phyloP scores from a whole-genome alignment of 2,797 vertebrate species.

The Gadopsis marmoratus region DNA sequence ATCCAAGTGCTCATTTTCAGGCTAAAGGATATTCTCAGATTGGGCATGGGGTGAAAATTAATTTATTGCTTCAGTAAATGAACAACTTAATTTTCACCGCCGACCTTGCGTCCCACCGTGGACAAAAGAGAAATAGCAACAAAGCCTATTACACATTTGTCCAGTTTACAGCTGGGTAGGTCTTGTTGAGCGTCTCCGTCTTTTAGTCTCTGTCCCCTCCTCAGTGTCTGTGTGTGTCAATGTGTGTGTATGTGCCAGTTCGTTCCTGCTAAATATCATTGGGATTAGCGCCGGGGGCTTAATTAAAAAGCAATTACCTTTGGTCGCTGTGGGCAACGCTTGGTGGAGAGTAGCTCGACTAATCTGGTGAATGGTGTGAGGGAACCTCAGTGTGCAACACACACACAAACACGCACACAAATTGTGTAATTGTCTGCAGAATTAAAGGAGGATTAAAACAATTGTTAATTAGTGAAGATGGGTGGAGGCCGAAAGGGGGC shows the following conservation, averaged over 20 bases:
- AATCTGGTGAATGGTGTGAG: slow-evolving; percentile 68
- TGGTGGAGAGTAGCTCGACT: slow-evolving; percentile 64
- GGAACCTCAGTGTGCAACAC: slow-evolving; percentile 57
- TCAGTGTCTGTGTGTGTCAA: slow-evolving; percentile 27
- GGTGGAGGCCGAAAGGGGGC: slow-evolving; percentile 32
- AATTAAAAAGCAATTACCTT: slow-evolving; percentile 87
- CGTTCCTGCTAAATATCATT: slow-evolving; percentile 79
- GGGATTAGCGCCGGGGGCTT: slow-evolving; percentile 82
- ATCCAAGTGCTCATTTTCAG: slow-evolving; percentile 56
- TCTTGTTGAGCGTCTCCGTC: slow-evolving; percentile 56
- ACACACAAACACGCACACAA: slow-evolving; percentile 39
- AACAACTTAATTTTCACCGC: slow-evolving; percentile 53
- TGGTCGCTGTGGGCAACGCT: slow-evolving; percentile 73
- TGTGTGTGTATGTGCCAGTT: slow-evolving; percentile 38
- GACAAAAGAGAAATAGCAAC: slow-evolving; percentile 56
- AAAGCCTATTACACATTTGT: slow-evolving; percentile 58
- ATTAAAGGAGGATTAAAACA: slow-evolving; percentile 73
- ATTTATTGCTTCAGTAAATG: slow-evolving; percentile 60
- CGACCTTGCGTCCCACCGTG: slow-evolving; percentile 41
- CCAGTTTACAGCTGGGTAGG: slow-evolving; percentile 47
- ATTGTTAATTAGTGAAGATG: slow-evolving; percentile 73
- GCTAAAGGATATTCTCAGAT: slow-evolving; percentile 47
- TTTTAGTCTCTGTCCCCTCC: slow-evolving; percentile 34
- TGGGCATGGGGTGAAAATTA: slow-evolving; percentile 42
- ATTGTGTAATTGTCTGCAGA: slow-evolving; percentile 66